These are phyloP conservation scores for Cylas formicarius DNA, from an alignment of 1,140 invertebrate species.

Conservation along the genomic window DNA sequence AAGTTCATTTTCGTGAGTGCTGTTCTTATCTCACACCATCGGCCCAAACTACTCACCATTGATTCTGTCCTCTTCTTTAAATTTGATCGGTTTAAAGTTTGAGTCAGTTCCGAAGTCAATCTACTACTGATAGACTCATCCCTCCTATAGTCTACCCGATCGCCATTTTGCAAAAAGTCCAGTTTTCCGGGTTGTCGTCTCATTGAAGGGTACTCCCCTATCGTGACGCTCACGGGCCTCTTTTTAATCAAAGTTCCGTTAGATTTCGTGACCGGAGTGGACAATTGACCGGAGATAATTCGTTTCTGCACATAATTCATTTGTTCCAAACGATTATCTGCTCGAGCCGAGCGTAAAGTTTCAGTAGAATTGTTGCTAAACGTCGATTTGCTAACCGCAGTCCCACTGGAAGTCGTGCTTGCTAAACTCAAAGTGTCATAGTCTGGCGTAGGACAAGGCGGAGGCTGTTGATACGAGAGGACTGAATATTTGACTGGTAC, in stretches of 20 bases:
- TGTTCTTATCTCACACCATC: too few relatives aligned
- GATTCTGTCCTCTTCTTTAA: conserved; percentile 60
- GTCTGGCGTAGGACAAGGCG: conserved; percentile 56
- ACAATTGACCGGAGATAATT: conserved; percentile 8
- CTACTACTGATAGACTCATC: conserved; percentile 51
- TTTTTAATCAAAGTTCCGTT: conserved; percentile 19
- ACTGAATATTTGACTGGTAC: conserved; percentile 40
- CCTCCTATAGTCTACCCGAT: conserved; percentile 22
- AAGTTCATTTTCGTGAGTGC: too few relatives aligned
- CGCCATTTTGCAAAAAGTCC: conserved; percentile 54
- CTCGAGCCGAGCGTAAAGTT: conserved; percentile 62
- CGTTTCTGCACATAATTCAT: conserved; percentile 57
- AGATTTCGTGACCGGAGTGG: conserved; percentile 18
- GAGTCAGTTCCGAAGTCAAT: conserved; percentile 62
- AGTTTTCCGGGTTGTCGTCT: conserved; percentile 56
- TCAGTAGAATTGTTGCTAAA: conserved; percentile 51
- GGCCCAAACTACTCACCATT: conserved; percentile 53
- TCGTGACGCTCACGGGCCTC: conserved; percentile 50
- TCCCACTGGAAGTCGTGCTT: conserved; percentile 29
- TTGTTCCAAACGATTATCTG: conserved; percentile 55
- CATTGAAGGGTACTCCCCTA: conserved; percentile 57
- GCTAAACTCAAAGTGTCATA: conserved; percentile 46
- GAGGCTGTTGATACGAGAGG: conserved; percentile 37
- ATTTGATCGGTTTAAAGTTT: conserved; percentile 66
- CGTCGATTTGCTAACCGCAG: conserved; percentile 18